Base-by-base conservation (phyloP, 2,888 invertebrate species). In the Calliphora vomitoria region DNA sequence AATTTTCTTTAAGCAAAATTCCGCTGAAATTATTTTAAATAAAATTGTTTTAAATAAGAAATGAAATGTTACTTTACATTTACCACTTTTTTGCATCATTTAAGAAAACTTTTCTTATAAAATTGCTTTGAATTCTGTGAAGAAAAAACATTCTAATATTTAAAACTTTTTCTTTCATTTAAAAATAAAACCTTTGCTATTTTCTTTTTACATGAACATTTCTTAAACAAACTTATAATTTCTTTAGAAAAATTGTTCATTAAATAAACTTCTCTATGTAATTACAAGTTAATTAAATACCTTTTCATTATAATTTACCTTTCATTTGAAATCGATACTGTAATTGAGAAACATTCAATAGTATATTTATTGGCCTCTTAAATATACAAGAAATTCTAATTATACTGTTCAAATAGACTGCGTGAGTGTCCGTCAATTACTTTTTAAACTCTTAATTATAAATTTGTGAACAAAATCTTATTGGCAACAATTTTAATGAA, bases 261-360 rank as follows among this genome's bases (percentile, higher is more conserved):
- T 11, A 44, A 44, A 44, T 11, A 11, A 44, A 44, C 44, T 44
- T 50, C 13, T 50, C n/a, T n/a, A 6, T 35, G 35, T 44, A 13
- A 44, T 11, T 10, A 50, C 50, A 15, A 15, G 5, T 25, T 58
- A 58, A 58, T 58, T 25, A 58, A 58, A 58, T 58, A 58, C 10
- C 3, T 25, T 20, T 58, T 25, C 11, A 25, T 25, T 25, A 4
- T 11, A 25, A 58, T 25, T 58, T 58, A 58, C 11, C 6, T 58
- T 58, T 58, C 13, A 58, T 58, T 58, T 58, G 11, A 25, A 58
- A 25, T 25, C 58, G 25, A 58, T 58, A 25, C 20, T 58, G 58
- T 20, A 58, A 25, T 11, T 4, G 20, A 4, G 1, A 25, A 58
- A 58, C 25, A 58, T 25, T 58, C 11, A 58, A n/a, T 10, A 18